Base-by-base conservation (phyloP, 2,888 invertebrate species). In the Atrina japonica region DNA sequence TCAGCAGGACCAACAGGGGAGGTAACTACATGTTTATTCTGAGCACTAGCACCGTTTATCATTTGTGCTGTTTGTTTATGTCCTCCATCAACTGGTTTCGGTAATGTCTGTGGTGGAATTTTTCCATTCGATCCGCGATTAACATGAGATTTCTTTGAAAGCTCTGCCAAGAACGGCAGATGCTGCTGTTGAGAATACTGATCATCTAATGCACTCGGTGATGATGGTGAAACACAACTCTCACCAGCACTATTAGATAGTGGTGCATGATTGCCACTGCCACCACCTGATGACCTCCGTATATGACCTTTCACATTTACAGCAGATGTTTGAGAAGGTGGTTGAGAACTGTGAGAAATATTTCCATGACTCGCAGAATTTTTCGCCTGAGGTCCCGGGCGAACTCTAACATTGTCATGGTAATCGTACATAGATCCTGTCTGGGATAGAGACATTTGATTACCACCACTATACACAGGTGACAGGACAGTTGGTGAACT, bases 151-250 rank as follows among this genome's bases (percentile, higher is more conserved):
- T 61, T 73, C 50, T 80, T 74, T 27, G 78, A 75, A 41, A 87
- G 71, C 72, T 86, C 86, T 23, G 80, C 80, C 69, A 86, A 71
- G 66, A 84, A 87, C 49, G 85, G 84, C 56, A 84, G 75, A 72
- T 80, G n/a, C n/a, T n/a, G n/a, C n/a, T n/a, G 81, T 73, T 80
- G 75, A 47, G 78, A 77, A 68, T 73, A 75, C 9, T 59, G 61
- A 40, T 75, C 73, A 25, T 80, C 78, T 2, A 41, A 27, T n/a
- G 18, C 35, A 43, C 43, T 29, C 1, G 27, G 21, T 18, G 50
- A 43, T 40, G 49, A 35, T 30, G 58, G 50, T 65, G 66, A n/a
- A n/a, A n/a, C n/a, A n/a, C n/a, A n/a, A 43, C 53, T 45, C 27
- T 41, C 49, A 30, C 43, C 47, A 27, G 66, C 45, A 45, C 61